Percentiles rank a stretch among this genome's conserved stretches.
Evolutionary conservation across 2,797 vertebrate genomes (phyloP).

Genomic region (Luscinia luscinia): DNA sequence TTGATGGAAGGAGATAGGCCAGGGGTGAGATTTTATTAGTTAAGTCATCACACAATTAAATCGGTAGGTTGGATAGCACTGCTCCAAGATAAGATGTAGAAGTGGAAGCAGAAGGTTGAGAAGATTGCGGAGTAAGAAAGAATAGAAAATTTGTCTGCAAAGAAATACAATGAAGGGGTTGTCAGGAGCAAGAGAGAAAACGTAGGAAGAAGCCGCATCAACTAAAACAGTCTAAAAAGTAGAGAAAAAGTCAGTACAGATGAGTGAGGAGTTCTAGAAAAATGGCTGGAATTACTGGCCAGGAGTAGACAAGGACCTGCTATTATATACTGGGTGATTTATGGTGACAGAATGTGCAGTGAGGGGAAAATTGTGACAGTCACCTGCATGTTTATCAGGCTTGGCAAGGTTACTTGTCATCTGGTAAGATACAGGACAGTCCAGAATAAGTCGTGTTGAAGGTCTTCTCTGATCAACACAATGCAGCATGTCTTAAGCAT

Average conservation of each 20-base stretch:
- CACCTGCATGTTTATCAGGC: neutral
- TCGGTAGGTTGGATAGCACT: neutral
- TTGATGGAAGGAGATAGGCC: neutral
- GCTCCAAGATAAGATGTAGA: neutral
- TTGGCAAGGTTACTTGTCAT: neutral
- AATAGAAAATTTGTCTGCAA: neutral
- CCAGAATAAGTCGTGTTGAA: neutral
- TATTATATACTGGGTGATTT: neutral
- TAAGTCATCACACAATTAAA: neutral
- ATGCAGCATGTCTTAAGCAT: neutral
- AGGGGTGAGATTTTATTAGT: neutral
- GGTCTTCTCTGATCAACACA: neutral
- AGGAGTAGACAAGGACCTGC: neutral
- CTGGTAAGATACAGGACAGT: neutral
- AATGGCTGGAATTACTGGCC: neutral
- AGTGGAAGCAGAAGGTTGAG: neutral
- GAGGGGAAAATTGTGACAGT: neutral
- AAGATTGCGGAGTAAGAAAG: neutral
- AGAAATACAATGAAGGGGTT: neutral
- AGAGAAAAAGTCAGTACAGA: neutral
- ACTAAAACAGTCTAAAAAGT: neutral
- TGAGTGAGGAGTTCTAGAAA: neutral
- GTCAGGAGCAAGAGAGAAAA: neutral
- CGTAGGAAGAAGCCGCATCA: neutral
- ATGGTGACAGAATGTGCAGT: neutral